Evolutionary conservation across 2,888 invertebrate species (phyloP), one percentile per base, ranked within the genome.

Genomic region (Empis stercorea): DNA sequence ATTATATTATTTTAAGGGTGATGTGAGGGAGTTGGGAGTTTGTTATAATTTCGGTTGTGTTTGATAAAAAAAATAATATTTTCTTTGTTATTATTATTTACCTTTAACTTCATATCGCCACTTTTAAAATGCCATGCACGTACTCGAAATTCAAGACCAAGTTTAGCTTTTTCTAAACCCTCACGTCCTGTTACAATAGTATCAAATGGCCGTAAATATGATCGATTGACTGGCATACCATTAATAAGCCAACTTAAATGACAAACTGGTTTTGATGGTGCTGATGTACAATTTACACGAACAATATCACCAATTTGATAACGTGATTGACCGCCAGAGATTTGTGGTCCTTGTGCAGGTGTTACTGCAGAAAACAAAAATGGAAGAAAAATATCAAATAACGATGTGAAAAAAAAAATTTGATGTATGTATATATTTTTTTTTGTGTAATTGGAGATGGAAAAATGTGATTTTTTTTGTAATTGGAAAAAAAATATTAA

Each of bases 231-330:
- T 56, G 81, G 84, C 63, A 87, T 82, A 23, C 86, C 87, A 69
- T 89, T 89, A 70, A 89, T 84, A 73, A 84, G 85, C 89, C 89
- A 89, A 56, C 81, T 80, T 47, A 89, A 78, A 60, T 80, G 78
- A 48, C 87, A 87, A 13, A 87, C 85, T 7, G 89, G 89, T 60
- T 84, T 80, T 40, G 88, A 88, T 55, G 81, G 75, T 14, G 82
- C 83, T 34, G 88, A 87, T 7, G 86, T 86, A 71, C 89, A 89
- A 71, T 87, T 88, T 55, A 88, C 84, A 53, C 81, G 78, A 30
- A 89, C 87, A 43, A 78, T 75, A 64, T 89, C 88, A 13, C 85
- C 85, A 52, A 84, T 79, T 68, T 86, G 85, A 71, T 89, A 89
- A 51, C 87, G 79, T 15, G 83, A 80, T 55, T 80, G 78, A 30